Base-by-base conservation (phyloP, 2,113 vertebrate species). In the Muntiacus reevesi region DNA sequence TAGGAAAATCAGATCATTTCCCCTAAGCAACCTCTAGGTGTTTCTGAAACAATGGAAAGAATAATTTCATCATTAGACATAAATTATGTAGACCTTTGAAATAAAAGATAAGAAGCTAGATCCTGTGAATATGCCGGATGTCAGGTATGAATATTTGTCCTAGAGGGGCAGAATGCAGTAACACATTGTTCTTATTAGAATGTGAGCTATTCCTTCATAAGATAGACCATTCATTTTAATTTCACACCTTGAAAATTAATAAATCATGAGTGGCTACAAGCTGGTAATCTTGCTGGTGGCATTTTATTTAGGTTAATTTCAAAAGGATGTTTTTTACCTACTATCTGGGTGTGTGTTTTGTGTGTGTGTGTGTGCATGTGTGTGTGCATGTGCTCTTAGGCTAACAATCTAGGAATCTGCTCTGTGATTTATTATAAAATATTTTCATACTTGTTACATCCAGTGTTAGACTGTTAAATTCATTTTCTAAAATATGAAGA, bases 111-210 rank as follows among this genome's bases (percentile, higher is more conserved):
- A 96, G 25, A 95, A 89, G 27, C 1, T 7, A 54, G 79, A 54
- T 55, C 78, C 1, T 23, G 25, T 21, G 12, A 94, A 52, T 30
- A 43, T 47, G 28, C 2, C 62, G 3, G 12, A 62, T 91, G 67
- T 25, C 57, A 97, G 30, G 67, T 89, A 96, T 81, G 21, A 98
- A 97, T 81, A 96, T 93, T 67, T 94, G 2, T 76, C 14, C 14
- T 9, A 0, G 30, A 93, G 62, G 30, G 23, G 7, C 2, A 88
- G 33, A 74, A 90, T 40, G 50, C 50, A 93, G 62, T 40, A 97
- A 78, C 23, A 79, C 88, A 74, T 57, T 98, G 76, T 76, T 97
- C 67, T 93, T 89, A 64, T 67, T 95, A 92, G 98, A 85, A 93
- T 59, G 28, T 92, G 88, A 87, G 10, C 2, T 83, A 84, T 94